A percentile compares a stretch with the other conserved stretches of the same genome.
phyloP scores from a whole-genome alignment of 2,797 vertebrate genomes.

The Myiotriccus ornatus region DNA sequence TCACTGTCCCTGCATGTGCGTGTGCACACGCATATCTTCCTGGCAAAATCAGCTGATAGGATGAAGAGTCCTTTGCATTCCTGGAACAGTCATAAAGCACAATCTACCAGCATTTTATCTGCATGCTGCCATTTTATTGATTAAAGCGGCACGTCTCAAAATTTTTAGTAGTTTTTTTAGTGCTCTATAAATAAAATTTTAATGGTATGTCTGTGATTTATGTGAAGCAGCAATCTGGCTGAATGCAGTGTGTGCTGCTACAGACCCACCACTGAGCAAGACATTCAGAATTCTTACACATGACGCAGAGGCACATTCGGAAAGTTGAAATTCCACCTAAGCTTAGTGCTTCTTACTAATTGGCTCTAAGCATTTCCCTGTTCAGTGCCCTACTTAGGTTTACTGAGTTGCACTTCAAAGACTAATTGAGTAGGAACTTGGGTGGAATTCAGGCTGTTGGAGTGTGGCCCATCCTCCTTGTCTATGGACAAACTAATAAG shows the following conservation, averaged over 20 bases:
- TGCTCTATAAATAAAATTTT: not conserved
- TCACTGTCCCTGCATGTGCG: not conserved
- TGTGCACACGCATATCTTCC: not conserved
- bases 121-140: not conserved
- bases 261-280: not conserved
- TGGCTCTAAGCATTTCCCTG: constrained; percentile 24
- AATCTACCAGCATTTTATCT: not conserved
- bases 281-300: not conserved
- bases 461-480: not conserved
- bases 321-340: constrained; percentile 22
- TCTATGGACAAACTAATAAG: not conserved
- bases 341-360: constrained; percentile 32
- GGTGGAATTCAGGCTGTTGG: constrained; percentile 4
- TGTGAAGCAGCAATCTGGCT: not conserved
- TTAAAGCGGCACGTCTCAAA: not conserved
- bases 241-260: not conserved
- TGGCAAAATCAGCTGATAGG: not conserved
- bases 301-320: not conserved
- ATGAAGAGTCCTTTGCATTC: not conserved
- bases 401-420: constrained; percentile 28
- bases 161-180: not conserved
- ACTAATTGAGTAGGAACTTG: constrained; percentile 22
- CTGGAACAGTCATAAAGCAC: not conserved
- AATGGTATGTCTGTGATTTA: not conserved
- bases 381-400: constrained; percentile 29